A percentile compares a stretch with the other conserved stretches of the same genome.
Evolutionary conservation across 2,888 invertebrate genomes (phyloP).

Genomic region (Cheilosia impressa): DNA sequence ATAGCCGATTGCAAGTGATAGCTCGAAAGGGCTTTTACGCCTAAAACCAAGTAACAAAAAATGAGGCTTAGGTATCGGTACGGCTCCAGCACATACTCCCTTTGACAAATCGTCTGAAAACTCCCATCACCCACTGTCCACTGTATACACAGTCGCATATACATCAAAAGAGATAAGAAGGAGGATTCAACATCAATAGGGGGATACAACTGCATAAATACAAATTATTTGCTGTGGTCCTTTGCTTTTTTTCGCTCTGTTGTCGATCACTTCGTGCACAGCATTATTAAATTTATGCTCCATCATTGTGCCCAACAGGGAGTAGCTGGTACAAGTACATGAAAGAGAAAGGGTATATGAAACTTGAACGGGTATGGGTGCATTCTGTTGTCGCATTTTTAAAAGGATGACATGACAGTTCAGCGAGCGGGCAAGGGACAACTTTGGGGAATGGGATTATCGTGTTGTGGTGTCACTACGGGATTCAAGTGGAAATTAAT

Average conservation of each 20-base stretch:
- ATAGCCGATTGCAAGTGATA: too few relatives aligned
- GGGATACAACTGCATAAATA: constrained; percentile 33
- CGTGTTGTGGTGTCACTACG: too few relatives aligned
- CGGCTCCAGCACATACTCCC: too few relatives aligned
- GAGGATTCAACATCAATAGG: constrained; percentile 6
- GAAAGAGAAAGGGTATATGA: neutral
- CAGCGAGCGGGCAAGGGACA: too few relatives aligned
- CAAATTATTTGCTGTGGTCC: constrained; percentile 37
- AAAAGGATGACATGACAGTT: too few relatives aligned
- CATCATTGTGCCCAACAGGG: constrained; percentile 15
- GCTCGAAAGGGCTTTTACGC: too few relatives aligned
- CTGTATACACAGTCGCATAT: neutral
- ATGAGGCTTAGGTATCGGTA: too few relatives aligned
- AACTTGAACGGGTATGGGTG: too few relatives aligned
- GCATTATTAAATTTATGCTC: constrained; percentile 50
- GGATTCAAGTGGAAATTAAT: too few relatives aligned
- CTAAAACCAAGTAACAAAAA: too few relatives aligned
- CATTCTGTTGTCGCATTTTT: too few relatives aligned
- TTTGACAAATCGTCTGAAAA: constrained; percentile 1
- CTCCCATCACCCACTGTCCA: constrained; percentile 5
- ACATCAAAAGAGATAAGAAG: constrained; percentile 14
- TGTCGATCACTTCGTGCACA: constrained; percentile 50
- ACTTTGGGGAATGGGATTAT: too few relatives aligned
- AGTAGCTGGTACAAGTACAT: neutral
- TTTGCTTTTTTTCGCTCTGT: constrained; percentile 17